Evolutionary conservation across 2,113 vertebrate genomes (phyloP), one percentile per base, ranked within the genome.

Genomic region (Synodontis membranacea): DNA sequence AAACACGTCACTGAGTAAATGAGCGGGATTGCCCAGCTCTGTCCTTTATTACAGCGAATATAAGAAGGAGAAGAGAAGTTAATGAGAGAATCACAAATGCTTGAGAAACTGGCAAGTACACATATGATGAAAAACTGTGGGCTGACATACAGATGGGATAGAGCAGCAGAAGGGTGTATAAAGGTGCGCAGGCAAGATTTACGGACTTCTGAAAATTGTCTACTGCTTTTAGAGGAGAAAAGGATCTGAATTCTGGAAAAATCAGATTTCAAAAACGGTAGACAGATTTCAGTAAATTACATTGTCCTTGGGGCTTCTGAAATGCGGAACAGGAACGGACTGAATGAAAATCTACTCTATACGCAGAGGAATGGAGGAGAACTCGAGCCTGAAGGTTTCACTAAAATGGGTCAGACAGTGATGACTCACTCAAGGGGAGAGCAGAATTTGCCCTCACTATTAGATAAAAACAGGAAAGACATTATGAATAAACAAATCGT

Each of bases 21-120:
- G 83, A 87, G n/a, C 0, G 70, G 79, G 58, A 87, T 70, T 75
- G 42, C 68, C 79, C 74, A 82, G 83, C 78, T 17, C 50, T 39
- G 68, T 80, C 46, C 60, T 87, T 75, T 52, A 75, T 82, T 76
- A 83, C 7, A 54, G 37, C 25, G 83, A 85, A 79, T 83, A 89
- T 52, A 82, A 80, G 58, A 37, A 19, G 64, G n/a, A 72, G 84
- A 39, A 60, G 60, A 25, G 44, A 25, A 78, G 56, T 34, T 80
- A 79, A 85, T 80, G 60, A 39, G 84, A 78, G 23, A 80, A 80
- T 78, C 56, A 23, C 50, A 86, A 64, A 80, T 68, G 58, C 60
- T 79, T 50, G 50, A 48, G 31, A 80, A 50, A 2, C 34, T 3
- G 14, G 74, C 66, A 54, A 39, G 19, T 28, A 31, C 42, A 80